Conservation (phyloP, 2,888 invertebrate genomes). For the Trichacis sp. region DNA sequence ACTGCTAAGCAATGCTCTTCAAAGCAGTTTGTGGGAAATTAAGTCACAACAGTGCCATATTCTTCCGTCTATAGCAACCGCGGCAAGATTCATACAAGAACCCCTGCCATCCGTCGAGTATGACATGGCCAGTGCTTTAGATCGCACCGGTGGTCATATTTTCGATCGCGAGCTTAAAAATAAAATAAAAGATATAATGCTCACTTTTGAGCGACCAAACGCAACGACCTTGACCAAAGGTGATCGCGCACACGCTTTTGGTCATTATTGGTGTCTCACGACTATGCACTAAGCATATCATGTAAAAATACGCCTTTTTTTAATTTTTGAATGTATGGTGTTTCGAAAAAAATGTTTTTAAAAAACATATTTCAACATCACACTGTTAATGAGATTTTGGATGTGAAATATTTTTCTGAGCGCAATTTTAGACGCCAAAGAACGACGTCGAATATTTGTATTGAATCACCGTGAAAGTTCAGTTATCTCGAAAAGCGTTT, state of each 20-base stretch:
- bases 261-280: slow-evolving; percentile 77
- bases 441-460: too few species aligned
- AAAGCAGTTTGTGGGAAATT: slow-evolving; percentile 95
- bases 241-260: slow-evolving; percentile 76
- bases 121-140: slow-evolving; percentile 77
- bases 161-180: slow-evolving; percentile 84
- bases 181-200: slow-evolving; percentile 79
- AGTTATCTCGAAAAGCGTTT: too few species aligned
- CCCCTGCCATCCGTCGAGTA: slow-evolving; percentile 78
- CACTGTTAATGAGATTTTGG: too few species aligned
- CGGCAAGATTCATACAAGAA: slow-evolving; percentile 79
- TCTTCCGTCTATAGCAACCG: slow-evolving; percentile 78
- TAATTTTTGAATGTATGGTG: too few species aligned
- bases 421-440: too few species aligned
- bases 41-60: slow-evolving; percentile 81
- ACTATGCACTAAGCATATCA: slow-evolving; percentile 14
- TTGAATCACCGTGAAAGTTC: too few species aligned
- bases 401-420: too few species aligned
- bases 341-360: too few species aligned
- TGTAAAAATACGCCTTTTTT: not conserved
- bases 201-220: slow-evolving; percentile 81
- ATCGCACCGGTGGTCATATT: slow-evolving; percentile 77
- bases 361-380: too few species aligned
- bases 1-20: slow-evolving; percentile 81
- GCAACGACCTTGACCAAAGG: slow-evolving; percentile 74